These are phyloP conservation scores for Sepioteuthis lessoniana DNA, from an alignment of 2,888 invertebrate genomes.

Conservation along the genomic window DNA sequence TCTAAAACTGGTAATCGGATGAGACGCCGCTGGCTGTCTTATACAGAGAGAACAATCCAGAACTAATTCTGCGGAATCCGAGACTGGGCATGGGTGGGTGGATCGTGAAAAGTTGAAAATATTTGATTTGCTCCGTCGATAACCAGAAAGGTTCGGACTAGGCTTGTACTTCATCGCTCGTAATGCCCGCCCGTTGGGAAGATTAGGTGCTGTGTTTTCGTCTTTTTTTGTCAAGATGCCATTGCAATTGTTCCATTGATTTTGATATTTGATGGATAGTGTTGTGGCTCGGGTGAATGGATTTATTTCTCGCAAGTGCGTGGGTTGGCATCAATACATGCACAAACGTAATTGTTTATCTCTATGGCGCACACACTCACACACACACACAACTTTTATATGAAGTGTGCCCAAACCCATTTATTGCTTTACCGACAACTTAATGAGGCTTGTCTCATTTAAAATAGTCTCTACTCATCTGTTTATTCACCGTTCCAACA, in stretches of 20 bases:
- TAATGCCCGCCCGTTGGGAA: background rate
- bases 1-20: background rate
- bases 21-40: background rate
- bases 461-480: too few species aligned
- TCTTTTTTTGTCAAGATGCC: background rate
- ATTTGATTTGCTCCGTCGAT: background rate
- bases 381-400: background rate
- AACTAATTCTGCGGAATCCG: background rate
- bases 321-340: background rate
- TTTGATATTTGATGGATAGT: background rate
- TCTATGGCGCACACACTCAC: background rate
- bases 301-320: background rate
- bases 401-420: too few species aligned
- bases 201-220: background rate
- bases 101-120: background rate
- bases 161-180: background rate
- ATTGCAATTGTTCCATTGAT: constrained; percentile 33
- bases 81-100: background rate
- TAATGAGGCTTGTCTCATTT: too few species aligned
- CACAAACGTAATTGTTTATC: background rate
- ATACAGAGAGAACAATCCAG: background rate
- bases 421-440: too few species aligned
- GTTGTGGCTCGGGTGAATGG: background rate
- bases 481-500: too few species aligned
- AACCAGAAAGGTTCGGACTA: background rate